phyloP scores from a whole-genome alignment of 2,113 vertebrate genomes.

The Pyrgilauda ruficollis region DNA sequence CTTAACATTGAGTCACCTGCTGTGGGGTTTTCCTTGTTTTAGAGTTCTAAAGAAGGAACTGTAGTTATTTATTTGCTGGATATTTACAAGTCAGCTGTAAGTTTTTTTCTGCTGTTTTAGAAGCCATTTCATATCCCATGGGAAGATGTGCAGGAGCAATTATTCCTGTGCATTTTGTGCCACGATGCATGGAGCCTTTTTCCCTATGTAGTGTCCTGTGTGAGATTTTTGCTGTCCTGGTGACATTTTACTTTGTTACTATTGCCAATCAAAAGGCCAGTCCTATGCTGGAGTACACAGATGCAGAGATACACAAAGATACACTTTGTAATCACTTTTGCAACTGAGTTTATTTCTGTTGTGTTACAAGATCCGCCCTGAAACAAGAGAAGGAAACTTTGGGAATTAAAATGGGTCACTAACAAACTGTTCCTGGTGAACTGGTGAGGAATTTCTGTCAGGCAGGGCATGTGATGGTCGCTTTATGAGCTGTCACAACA shows the following conservation, averaged over 20 bases:
- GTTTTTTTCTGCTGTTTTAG: background rate
- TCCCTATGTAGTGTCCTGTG: fast-evolving
- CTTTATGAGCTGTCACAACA: background rate
- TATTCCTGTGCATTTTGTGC: background rate
- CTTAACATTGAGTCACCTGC: background rate
- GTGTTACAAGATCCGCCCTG: background rate
- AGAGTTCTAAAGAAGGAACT: background rate
- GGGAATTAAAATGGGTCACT: background rate
- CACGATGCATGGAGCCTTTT: background rate
- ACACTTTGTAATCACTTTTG: background rate
- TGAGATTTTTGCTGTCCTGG: background rate
- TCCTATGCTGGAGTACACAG: background rate
- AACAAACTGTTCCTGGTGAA: background rate
- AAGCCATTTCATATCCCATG: background rate
- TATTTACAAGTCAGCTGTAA: background rate
- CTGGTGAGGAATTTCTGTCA: background rate
- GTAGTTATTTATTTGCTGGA: background rate
- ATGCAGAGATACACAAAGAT: background rate
- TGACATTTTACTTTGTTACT: background rate
- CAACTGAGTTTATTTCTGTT: background rate
- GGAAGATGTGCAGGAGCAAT: background rate
- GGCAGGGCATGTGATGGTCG: background rate
- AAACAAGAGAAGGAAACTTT: background rate
- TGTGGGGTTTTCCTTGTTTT: background rate
- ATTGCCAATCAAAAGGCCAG: background rate